These are phyloP conservation scores for Zoanthus sansibaricus DNA, from an alignment of 92 coral and sea anemone species.

Conservation along the genomic window DNA sequence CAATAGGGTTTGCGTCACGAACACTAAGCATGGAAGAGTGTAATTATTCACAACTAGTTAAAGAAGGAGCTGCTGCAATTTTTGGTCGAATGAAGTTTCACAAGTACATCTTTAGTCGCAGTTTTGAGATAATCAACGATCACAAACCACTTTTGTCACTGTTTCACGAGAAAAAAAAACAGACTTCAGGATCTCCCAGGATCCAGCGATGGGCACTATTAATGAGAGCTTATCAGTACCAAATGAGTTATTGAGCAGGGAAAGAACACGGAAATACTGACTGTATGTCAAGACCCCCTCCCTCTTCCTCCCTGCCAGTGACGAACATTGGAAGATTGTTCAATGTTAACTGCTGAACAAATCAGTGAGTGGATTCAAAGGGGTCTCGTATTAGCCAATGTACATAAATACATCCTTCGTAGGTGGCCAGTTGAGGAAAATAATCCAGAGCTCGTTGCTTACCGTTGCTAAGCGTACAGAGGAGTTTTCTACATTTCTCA, in stretches of 20 bases:
- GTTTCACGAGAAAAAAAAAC: conserved; percentile 36
- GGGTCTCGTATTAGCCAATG: conserved; percentile 30
- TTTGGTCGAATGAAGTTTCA: conserved; percentile 62
- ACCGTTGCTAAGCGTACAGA: neutral
- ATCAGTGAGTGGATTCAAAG: conserved; percentile 5
- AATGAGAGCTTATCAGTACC: conserved; percentile 37
- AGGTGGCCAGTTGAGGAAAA: conserved; percentile 34
- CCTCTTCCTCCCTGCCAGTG: neutral
- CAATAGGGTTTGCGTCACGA: neutral
- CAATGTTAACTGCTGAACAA: neutral
- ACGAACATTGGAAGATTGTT: neutral
- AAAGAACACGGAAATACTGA: conserved; percentile 45
- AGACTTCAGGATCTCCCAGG: conserved; percentile 50
- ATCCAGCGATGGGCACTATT: conserved; percentile 49
- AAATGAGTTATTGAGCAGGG: conserved; percentile 34
- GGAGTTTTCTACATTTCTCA: conserved; percentile 22
- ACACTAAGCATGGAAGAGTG: conserved; percentile 51
- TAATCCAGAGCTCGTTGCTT: neutral
- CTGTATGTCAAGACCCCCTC: conserved; percentile 11
- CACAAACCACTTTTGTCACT: conserved; percentile 58
- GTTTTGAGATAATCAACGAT: conserved; percentile 52
- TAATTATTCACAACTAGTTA: conserved; percentile 28
- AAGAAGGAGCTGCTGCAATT: conserved; percentile 46
- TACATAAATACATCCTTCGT: conserved; percentile 15
- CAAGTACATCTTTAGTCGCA: conserved; percentile 53